A percentile compares a stretch with the other conserved stretches of the same genome.
phyloP scores from a whole-genome alignment of 1,140 invertebrate species.

The Calliopsis andreniformis region DNA sequence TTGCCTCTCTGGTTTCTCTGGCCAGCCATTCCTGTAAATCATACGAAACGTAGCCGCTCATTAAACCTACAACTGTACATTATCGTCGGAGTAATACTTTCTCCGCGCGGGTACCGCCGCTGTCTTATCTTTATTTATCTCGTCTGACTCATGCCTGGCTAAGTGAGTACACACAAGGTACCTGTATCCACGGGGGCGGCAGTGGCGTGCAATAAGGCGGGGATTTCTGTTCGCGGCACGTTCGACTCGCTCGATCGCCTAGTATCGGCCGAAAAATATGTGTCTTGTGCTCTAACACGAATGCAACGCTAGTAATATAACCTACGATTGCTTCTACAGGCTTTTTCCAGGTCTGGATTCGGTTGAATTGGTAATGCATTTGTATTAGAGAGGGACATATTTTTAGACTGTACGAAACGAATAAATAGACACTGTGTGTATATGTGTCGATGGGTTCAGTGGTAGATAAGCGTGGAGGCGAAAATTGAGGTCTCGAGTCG shows the following conservation, averaged over 20 bases:
- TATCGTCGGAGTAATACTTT: conserved; percentile 42
- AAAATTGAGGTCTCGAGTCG: no score
- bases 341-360: no score
- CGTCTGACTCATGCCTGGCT: conserved; percentile 21
- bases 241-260: background rate
- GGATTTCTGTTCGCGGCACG: conserved; percentile 13
- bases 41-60: conserved; percentile 47
- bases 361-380: no score
- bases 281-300: no score
- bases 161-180: background rate
- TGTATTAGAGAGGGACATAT: no score
- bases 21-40: conserved; percentile 40
- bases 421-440: no score
- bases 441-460: no score
- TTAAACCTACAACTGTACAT: conserved; percentile 51
- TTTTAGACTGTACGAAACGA: no score
- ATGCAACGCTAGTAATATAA: no score
- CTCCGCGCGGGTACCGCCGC: conserved; percentile 11
- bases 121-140: conserved; percentile 51
- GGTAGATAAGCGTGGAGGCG: no score
- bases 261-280: no score
- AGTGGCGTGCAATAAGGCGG: background rate
- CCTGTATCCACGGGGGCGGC: conserved; percentile 7
- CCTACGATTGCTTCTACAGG: no score
- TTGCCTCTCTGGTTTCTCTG: background rate